Percentiles rank a stretch among this genome's conserved stretches.
phyloP scores from a whole-genome alignment of 1,140 invertebrate genomes.

The Drosophila nebulosa region DNA sequence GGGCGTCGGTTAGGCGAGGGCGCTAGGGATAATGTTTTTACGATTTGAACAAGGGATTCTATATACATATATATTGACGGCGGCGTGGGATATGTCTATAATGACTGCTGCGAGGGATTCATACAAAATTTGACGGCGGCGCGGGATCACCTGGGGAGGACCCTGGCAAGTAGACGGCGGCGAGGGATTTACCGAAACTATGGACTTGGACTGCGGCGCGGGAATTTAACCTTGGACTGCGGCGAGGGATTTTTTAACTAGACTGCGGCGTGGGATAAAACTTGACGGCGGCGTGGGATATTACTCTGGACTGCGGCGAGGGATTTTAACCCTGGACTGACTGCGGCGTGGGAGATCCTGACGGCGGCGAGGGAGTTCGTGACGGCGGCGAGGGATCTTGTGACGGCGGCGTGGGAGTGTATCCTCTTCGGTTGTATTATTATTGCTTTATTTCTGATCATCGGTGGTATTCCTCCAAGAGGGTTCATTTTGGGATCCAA shows the following conservation, averaged over 20 bases:
- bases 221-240: conserved; percentile 9
- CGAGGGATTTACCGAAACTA: conserved; percentile 30
- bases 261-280: conserved; percentile 60
- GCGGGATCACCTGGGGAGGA: conserved; percentile 25
- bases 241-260: conserved; percentile 3
- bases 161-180: neutral
- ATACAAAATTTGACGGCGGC: conserved; percentile 2
- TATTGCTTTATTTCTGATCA: conserved; percentile 33
- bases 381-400: conserved; percentile 40
- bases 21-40: conserved; percentile 37
- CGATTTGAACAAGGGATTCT: too few relatives aligned
- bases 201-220: conserved; percentile 29
- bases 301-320: conserved; percentile 36
- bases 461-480: conserved; percentile 52
- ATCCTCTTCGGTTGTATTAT: conserved; percentile 2
- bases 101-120: neutral
- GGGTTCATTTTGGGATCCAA: neutral
- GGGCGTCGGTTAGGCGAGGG: conserved; percentile 53
- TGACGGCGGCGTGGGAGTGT: conserved; percentile 41
- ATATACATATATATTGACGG: neutral
- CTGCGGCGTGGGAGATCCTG: conserved; percentile 47
- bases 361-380: conserved; percentile 50
- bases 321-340: conserved; percentile 23
- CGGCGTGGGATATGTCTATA: neutral
- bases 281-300: conserved; percentile 55